These are phyloP conservation scores for Linyphia triangularis DNA, from an alignment of 2,888 invertebrate genomes.

Conservation along the genomic window DNA sequence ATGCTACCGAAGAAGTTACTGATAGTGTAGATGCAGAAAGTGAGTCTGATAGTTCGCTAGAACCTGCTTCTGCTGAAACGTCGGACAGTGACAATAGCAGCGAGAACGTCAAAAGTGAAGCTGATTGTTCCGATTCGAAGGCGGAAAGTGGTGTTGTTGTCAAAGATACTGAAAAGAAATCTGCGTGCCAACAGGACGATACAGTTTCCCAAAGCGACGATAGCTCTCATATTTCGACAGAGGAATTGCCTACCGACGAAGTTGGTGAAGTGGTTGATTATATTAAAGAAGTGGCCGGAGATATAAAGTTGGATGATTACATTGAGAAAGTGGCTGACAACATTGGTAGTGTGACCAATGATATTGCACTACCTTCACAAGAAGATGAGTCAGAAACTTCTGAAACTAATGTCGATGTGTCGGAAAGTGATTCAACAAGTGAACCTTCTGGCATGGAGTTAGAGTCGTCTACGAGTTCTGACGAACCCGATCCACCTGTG, in stretches of 20 bases:
- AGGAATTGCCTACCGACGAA: neutral
- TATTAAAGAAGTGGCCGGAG: neutral
- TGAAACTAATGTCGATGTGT: conserved; percentile 11
- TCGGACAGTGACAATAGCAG: neutral
- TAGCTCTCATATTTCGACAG: neutral
- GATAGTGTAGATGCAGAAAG: neutral
- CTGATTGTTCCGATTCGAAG: neutral
- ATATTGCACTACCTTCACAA: neutral
- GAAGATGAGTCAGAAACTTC: neutral
- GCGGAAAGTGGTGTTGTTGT: neutral
- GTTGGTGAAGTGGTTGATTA: neutral
- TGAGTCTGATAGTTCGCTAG: neutral
- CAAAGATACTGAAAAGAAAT: neutral
- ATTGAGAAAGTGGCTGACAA: neutral
- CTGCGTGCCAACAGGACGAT: conserved; percentile 42
- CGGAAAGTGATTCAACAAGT: conserved; percentile 21
- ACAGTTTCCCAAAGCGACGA: conserved; percentile 65
- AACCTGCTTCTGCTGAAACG: neutral
- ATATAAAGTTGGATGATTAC: neutral
- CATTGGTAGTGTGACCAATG: neutral
- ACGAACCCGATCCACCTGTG: conserved; percentile 11
- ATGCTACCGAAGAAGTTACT: neutral
- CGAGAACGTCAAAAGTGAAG: conserved; percentile 21
- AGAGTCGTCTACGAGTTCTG: conserved; percentile 27
- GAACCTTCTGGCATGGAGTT: conserved; percentile 52